Percentiles rank a stretch among this genome's conserved stretches.
phyloP scores from a whole-genome alignment of 2,888 invertebrate genomes.

The Sphecodes monilicornis region DNA sequence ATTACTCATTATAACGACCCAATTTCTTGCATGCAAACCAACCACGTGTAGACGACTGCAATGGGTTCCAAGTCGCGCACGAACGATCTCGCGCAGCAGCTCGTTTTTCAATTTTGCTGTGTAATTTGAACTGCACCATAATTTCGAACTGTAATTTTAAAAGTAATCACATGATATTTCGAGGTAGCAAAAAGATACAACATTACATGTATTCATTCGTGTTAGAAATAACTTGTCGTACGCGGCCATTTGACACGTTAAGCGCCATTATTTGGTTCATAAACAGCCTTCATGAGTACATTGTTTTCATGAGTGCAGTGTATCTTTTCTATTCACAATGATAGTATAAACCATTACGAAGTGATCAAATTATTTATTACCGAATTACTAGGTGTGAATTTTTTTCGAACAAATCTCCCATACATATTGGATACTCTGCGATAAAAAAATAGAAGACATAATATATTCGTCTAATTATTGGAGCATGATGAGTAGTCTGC shows the following conservation, averaged over 20 bases:
- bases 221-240: background rate
- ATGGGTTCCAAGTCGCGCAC: slow-evolving; percentile 34
- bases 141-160: slow-evolving; percentile 25
- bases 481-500: too few relatives aligned
- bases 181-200: background rate
- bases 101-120: slow-evolving; percentile 60
- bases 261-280: background rate
- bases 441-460: too few relatives aligned
- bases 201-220: background rate
- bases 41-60: slow-evolving; percentile 26
- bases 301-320: background rate
- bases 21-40: slow-evolving; percentile 56
- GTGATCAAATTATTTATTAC: too few relatives aligned
- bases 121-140: slow-evolving; percentile 25
- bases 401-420: too few relatives aligned
- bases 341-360: too few relatives aligned
- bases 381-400: too few relatives aligned
- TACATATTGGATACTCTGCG: too few relatives aligned
- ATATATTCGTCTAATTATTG: too few relatives aligned
- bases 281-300: background rate
- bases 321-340: background rate
- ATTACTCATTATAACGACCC: slow-evolving; percentile 48
- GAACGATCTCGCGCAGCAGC: slow-evolving; percentile 49
- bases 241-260: background rate
- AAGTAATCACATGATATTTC: slow-evolving; percentile 17